Base-by-base conservation (phyloP, 2,113 vertebrate genomes). In the Mus musculus region DNA sequence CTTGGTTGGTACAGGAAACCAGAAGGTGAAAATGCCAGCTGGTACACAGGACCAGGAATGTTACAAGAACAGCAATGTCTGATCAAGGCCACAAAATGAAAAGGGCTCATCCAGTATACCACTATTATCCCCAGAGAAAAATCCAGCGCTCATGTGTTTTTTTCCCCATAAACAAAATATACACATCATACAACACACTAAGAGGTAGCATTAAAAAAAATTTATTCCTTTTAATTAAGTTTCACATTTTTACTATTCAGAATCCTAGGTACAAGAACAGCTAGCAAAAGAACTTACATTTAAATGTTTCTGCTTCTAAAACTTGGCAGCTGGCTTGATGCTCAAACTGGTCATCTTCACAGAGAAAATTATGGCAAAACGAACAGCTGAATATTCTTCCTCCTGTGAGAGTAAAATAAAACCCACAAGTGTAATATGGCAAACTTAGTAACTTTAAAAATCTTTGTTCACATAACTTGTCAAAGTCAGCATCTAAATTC, bases 261-360 rank as follows among this genome's bases (percentile, higher is more conserved):
- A 90, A 82, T 42, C 81, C 80, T 88, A 59, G 49, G 19, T 72
- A 67, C 14, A 97, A 97, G 42, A 63, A 65, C 16, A 39, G 33
- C 73, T 54, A 42, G 54, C 78, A 71, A 56, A 91, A 65, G 42
- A 91, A 99, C 99, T 99, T 98, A 99, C 99, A 99, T 98, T 99
- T 99, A 98, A 98, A 99, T 20, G 99, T 99, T 98, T 99, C 99
- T 17, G 99, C 99, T 97, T 99, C 99, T 96, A 99, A 98, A 97
- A 99, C 98, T 96, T 99, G 99, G 98, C 99, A 99, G 98, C 99
- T 99, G 77, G 99, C 99, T 98, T 99, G 99, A 97, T 99, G 99
- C 89, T 99, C 99, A 98, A 99, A 99, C 95, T 99, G 99, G 98
- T 99, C 99, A 96, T 99, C 99, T 99, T 99, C 99, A 97, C 99